A percentile compares a stretch with the other conserved stretches of the same genome.
These are phyloP conservation scores for Eptatretus burgeri DNA, from an alignment of 2,113 vertebrate genomes.

Conservation along the genomic window DNA sequence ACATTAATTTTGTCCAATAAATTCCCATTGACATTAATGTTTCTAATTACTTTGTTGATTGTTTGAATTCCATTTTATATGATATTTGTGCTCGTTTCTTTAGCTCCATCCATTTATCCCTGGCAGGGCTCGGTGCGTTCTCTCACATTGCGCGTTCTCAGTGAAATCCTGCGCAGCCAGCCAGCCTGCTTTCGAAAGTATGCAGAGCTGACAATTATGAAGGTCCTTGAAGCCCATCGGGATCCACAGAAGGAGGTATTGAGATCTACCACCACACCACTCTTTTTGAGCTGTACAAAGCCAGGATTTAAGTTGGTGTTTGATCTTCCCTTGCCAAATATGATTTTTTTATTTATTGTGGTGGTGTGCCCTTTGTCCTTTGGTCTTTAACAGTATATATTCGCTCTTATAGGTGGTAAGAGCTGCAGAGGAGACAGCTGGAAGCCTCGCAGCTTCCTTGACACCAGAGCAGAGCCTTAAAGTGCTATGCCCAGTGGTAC, in stretches of 20 bases:
- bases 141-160: slow-evolving; percentile 53
- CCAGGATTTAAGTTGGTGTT: too few relatives aligned
- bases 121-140: slow-evolving; percentile 55
- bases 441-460: slow-evolving; percentile 64
- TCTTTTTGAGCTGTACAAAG: too few relatives aligned
- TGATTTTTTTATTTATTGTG: too few relatives aligned
- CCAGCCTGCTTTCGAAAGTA: slow-evolving; percentile 90
- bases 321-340: too few relatives aligned
- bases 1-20: too few relatives aligned
- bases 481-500: slow-evolving; percentile 85
- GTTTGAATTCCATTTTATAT: too few relatives aligned
- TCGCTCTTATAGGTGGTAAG: slow-evolving; percentile 42
- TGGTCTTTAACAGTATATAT: neutral
- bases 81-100: neutral
- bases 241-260: slow-evolving; percentile 76
- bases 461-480: slow-evolving; percentile 96
- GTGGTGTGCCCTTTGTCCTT: neutral
- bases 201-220: slow-evolving; percentile 85
- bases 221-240: slow-evolving; percentile 70
- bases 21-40: too few relatives aligned
- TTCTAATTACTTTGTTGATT: too few relatives aligned
- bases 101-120: neutral
- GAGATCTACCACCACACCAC: neutral
- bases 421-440: slow-evolving; percentile 74
- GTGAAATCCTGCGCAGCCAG: slow-evolving; percentile 63